Evolutionary conservation across 2,888 invertebrate species (phyloP), one percentile per base, ranked within the genome.

Genomic region (Hemicrepidius hirtus): DNA sequence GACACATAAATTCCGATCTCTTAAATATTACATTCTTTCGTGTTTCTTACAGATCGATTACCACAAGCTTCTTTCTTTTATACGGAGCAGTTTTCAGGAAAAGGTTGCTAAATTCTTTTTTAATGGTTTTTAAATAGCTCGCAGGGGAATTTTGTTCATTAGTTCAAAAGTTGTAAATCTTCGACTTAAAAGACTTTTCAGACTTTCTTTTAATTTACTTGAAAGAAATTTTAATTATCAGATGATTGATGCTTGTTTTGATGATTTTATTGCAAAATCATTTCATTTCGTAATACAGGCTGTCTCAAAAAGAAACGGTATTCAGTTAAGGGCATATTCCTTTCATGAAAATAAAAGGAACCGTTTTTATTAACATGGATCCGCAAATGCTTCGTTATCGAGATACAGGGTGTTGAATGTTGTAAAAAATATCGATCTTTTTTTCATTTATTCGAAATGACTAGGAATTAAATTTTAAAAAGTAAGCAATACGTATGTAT

Each of bases 121-220:
- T 64, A 53, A 64, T 64, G 37, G 64, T 28, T 64, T 64, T 64
- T 50, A 64, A 64, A 64, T 64, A 37, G 16, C 57, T 12, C 57
- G 57, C 57, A 21, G 13, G 20, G 57, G 35, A 32, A 32, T 13
- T 37, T 57, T 13, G 35, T 37, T 32, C 32, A 32, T 32, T 32
- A 32, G 44, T 1, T 4, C 7, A 16, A 16, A 44, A 44, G 44
- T 18, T 44, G 18, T 44, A 44, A 44, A 44, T 44, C 44, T 18
- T 44, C 18, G 6, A 16, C 44, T 44, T 44, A 44, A 44, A 44
- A 44, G 44, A 44, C 18, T 44, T 44, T 44, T 44, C 18, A 5
- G 44, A 44, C 32, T 32, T 32, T 44, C 44, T 44, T 44, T 16
- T 44, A 44, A 44, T 44, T 44, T 44, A 44, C 16, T 44, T 7